Base-by-base conservation (phyloP, 2,113 vertebrate genomes). In the Dissostichus mawsoni region DNA sequence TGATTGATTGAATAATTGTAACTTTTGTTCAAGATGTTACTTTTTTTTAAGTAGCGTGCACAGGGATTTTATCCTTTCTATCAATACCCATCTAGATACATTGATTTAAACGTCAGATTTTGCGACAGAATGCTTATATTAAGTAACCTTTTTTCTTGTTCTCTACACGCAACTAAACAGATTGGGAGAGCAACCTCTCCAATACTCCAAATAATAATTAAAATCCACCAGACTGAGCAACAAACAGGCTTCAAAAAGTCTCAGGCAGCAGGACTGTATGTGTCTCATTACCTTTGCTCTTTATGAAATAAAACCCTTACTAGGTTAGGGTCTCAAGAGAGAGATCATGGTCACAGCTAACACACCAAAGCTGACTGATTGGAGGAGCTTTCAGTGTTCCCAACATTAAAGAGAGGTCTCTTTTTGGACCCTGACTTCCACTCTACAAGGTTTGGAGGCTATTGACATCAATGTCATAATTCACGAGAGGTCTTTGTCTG, bases 401-500 rank as follows among this genome's bases (percentile, higher is more conserved):
- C 16, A 25, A 59, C 53, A 50, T 50, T n/a, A 59, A 23, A 72
- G 41, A 14, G 12, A 59, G 25, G 57, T 59, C 25, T 59, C 25
- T 12, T 56, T 1, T 12, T 23, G n/a, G 5, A 56, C 11, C 55
- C 55, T 56, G 55, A n/a, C 52, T 17, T 29, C 12, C 23, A 58
- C 56, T 23, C 56, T 29, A 14, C 23, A 58, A 8, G 4, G 9
- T 20, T 62, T 51, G n/a, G 11, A 41, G 12, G 71, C 29, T 52
- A 4, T 9, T 16, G 33, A 14, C 11, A 36, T 23, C 62, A 41
- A 13, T 63, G 61, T 57, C 29, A 25, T 51, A 66, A 50, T 51
- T 8, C 65, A 61, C 47, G 14, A 45, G 29, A 53, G 56, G 20
- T 20, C 17, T 77, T 61, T 61, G 25, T 51, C 9, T 76, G 62